Conservation (phyloP, 2,797 vertebrate species). For the Diplodus sargus region DNA sequence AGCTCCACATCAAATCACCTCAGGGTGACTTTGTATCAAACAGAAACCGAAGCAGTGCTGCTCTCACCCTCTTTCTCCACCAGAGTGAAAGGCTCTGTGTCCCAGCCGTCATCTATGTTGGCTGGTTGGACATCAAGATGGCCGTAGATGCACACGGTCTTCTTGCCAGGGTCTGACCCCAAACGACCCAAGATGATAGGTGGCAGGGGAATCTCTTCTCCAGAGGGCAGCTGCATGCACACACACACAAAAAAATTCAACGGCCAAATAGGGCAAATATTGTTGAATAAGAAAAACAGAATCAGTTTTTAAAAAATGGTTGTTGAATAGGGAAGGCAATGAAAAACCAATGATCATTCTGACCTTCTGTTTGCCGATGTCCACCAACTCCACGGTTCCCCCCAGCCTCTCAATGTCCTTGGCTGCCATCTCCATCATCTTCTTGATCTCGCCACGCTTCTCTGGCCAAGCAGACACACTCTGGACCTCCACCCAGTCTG, state of each 20-base stretch:
- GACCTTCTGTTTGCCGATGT: conserved; percentile 93
- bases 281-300: neutral
- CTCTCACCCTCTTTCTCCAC: conserved; percentile 92
- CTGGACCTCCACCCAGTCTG: conserved; percentile 93
- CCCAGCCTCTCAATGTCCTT: conserved; percentile 91
- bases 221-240: conserved; percentile 86
- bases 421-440: conserved; percentile 93
- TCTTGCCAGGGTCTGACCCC: conserved; percentile 92
- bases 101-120: conserved; percentile 92
- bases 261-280: too few species aligned
- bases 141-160: conserved; percentile 96
- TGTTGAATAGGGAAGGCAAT: neutral
- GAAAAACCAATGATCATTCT: neutral
- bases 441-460: conserved; percentile 92
- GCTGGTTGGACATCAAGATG: conserved; percentile 98
- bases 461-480: conserved; percentile 97
- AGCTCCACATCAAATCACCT: neutral
- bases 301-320: neutral
- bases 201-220: conserved; percentile 93
- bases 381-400: conserved; percentile 89
- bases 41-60: neutral
- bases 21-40: neutral
- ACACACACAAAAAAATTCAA: neutral
- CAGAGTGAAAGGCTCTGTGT: conserved; percentile 95
- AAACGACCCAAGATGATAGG: conserved; percentile 92